Percentiles rank a stretch among this genome's conserved stretches.
phyloP scores from a whole-genome alignment of 2,888 invertebrate genomes.

The Agrochola macilenta region DNA sequence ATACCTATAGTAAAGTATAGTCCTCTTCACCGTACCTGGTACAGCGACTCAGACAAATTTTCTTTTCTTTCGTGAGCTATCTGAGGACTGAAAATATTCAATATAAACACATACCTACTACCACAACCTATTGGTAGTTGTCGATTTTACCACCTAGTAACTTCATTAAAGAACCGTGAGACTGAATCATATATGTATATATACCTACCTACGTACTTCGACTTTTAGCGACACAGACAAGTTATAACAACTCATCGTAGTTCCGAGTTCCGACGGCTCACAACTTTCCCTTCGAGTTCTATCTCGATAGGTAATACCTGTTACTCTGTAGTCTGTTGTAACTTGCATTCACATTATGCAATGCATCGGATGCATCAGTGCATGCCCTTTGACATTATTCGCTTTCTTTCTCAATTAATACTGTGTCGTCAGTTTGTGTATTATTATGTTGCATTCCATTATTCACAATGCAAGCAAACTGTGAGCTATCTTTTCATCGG shows the following conservation, averaged over 20 bases:
- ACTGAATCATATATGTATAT: not conserved
- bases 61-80: not conserved
- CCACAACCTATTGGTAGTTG: not conserved
- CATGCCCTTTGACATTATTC: constrained; percentile 45
- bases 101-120: not conserved
- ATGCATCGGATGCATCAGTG: constrained; percentile 42
- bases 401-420: constrained; percentile 44
- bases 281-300: constrained; percentile 58
- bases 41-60: not conserved
- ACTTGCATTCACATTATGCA: constrained; percentile 54
- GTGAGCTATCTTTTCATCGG: not conserved
- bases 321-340: constrained; percentile 11
- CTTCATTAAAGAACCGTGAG: not conserved
- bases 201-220: not conserved
- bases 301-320: constrained; percentile 38
- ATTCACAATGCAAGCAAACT: not conserved
- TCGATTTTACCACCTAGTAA: not conserved
- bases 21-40: not conserved
- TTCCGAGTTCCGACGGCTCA: constrained; percentile 34
- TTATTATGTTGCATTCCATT: constrained; percentile 7
- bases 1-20: not conserved
- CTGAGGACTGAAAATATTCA: not conserved
- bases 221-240: not conserved
- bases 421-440: constrained; percentile 15
- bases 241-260: constrained; percentile 7